A percentile compares a stretch with the other conserved stretches of the same genome.
These are phyloP conservation scores for Monoplex corrugatus DNA, from an alignment of 2,888 invertebrate species.

Conservation along the genomic window DNA sequence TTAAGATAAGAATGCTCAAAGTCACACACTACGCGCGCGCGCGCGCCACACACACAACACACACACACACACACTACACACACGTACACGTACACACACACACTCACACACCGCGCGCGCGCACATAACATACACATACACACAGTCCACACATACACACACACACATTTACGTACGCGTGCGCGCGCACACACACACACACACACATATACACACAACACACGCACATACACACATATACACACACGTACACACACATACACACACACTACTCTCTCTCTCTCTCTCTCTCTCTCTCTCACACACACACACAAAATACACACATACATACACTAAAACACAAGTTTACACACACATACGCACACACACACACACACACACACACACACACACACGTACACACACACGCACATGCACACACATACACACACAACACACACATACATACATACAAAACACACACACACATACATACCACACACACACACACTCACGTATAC, in stretches of 20 bases:
- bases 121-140: too few species aligned
- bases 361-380: neutral
- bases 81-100: too few species aligned
- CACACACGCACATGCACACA: slow-evolving; percentile 14
- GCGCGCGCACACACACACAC: neutral
- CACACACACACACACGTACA: slow-evolving; percentile 10
- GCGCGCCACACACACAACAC: too few species aligned
- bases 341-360: neutral
- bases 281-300: neutral
- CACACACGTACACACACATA: neutral
- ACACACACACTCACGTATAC: neutral
- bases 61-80: too few species aligned
- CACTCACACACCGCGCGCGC: too few species aligned
- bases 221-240: neutral
- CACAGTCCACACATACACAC: neutral
- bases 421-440: neutral
- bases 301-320: slow-evolving; percentile 20
- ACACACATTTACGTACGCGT: neutral
- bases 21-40: too few species aligned
- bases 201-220: too few species aligned
- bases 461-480: neutral
- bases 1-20: too few species aligned
- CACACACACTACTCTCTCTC: neutral
- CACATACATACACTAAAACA: neutral
- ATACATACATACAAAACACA: neutral